Percentiles rank a stretch among this genome's conserved stretches.
Evolutionary conservation across 2,888 invertebrate species (phyloP).

Genomic region (Coleophora flavipennella): DNA sequence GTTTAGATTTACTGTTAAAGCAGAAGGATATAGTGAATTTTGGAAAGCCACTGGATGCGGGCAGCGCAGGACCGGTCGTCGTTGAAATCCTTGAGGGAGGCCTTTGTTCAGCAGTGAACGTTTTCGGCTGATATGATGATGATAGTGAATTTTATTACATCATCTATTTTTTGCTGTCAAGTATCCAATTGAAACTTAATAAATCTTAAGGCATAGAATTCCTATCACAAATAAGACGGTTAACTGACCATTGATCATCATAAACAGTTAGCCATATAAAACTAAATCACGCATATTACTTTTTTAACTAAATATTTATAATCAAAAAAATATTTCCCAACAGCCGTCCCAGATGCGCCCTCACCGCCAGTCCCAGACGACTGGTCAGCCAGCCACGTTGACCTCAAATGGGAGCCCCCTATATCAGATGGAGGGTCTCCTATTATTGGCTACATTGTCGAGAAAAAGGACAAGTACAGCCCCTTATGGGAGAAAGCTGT

Average conservation of each 20-base stretch:
- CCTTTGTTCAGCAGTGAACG: no score
- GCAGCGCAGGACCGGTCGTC: no score
- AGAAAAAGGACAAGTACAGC: conserved; percentile 93
- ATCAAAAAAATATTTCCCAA: neutral
- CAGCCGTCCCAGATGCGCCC: conserved; percentile 89
- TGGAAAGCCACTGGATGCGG: no score
- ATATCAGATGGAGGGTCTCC: conserved; percentile 94
- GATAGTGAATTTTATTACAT: no score
- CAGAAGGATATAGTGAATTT: no score
- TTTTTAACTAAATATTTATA: neutral
- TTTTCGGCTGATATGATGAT: no score
- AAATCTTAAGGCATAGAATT: neutral
- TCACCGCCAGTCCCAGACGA: conserved; percentile 92
- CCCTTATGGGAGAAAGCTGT: conserved; percentile 94
- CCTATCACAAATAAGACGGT: neutral
- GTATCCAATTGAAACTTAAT: no score
- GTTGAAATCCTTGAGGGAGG: no score
- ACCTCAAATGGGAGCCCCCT: conserved; percentile 92
- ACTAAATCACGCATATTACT: no score
- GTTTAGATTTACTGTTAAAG: no score
- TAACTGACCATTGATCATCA: neutral
- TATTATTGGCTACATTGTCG: conserved; percentile 92
- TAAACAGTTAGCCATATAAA: neutral
- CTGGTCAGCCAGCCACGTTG: conserved; percentile 94
- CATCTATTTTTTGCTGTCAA: no score